Base-by-base conservation (phyloP, 2,888 invertebrate genomes). In the Protophormia terraenovae region DNA sequence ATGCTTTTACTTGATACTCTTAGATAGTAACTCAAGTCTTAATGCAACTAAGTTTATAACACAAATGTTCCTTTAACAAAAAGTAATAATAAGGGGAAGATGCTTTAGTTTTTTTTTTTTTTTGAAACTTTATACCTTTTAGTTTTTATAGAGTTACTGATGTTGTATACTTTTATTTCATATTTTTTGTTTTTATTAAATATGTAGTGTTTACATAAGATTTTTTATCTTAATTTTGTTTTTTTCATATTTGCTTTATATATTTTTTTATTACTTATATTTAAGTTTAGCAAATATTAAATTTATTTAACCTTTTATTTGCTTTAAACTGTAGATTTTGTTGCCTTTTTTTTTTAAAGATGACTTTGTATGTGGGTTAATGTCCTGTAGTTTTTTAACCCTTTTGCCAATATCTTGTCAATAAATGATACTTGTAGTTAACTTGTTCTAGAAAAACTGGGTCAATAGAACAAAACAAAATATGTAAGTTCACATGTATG, bases 381-480 rank as follows among this genome's bases (percentile, higher is more conserved):
- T 80, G 84, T 76, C 84, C 84, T 71, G 71, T n/a, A 71, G 80
- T 50, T 80, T 66, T 60, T 84, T 76, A 76, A 84, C 80, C 84
- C 80, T 47, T 62, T 50, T 73, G 64, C 64, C 82, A 71, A 76
- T 84, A 80, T 16, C 64, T 76, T 75, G 64, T 72, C 84, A 72
- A 84, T 84, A 80, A 16, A 14, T n/a, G 24, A 10, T 55, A 24
- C 66, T 72, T 55, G 19, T 32, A 76, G 64, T 60, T 32, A 38
- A 50, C 7, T 58, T 64, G 35, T 60, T 58, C 45, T 71, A 47
- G 14, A 47, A 71, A 76, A 84, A 76, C 71, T 84, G 76, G 84
- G 80, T 84, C 80, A 84, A 58, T 76, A 72, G 75, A 64, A 72
- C 64, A 38, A 27, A 32, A 10, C 24, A 8, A 62, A 19, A 41